Base-by-base conservation (phyloP, 2,113 vertebrate species). In the Dromiciops gliroides region DNA sequence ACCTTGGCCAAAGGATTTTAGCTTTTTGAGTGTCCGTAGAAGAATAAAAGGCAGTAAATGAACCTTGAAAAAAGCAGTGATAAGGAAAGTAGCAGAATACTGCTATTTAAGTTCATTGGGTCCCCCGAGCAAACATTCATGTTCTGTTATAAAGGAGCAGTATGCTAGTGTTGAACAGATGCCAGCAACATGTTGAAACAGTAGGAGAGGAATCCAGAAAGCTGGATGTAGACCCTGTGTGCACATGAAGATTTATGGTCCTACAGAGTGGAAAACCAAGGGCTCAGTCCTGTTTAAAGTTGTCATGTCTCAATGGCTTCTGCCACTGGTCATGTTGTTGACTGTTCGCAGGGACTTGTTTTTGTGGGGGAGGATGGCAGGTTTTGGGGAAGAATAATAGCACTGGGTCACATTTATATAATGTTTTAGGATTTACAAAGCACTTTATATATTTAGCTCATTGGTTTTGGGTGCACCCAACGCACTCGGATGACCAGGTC, bases 11-110 rank as follows among this genome's bases (percentile, higher is more conserved):
- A 91, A 90, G 91, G 94, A 8, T 22, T 95, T 89, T 93, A 44
- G 48, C 49, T 50, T 24, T 91, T 51, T 91, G 89, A 95, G 56
- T 67, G 28, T 0, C 8, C 90, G 12, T 8, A 14, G 48, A 16
- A 67, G 67, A 89, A 50, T 94, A 92, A 95, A 93, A 92, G n/a
- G 49, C 25, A 95, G 16, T 95, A 93, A 92, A 44, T 92, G 91
- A 95, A 92, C 93, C 11, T 48, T 95, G 50, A 95, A 96, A 67
- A 93, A 25, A 95, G 50, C 92, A 60, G 94, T 49, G 51, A 94
- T 88, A 88, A 94, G 47, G 47, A 93, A 95, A 89, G 7, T 44
- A 90, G 89, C 53, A 31, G 56, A 88, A 94, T 92, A 52, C 67
- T 93, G 91, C 50, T 11, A 67, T 94, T 96, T 94, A 75, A 50